Base-by-base conservation (phyloP, 1,140 invertebrate genomes). In the Zaprionus gabonicus region DNA sequence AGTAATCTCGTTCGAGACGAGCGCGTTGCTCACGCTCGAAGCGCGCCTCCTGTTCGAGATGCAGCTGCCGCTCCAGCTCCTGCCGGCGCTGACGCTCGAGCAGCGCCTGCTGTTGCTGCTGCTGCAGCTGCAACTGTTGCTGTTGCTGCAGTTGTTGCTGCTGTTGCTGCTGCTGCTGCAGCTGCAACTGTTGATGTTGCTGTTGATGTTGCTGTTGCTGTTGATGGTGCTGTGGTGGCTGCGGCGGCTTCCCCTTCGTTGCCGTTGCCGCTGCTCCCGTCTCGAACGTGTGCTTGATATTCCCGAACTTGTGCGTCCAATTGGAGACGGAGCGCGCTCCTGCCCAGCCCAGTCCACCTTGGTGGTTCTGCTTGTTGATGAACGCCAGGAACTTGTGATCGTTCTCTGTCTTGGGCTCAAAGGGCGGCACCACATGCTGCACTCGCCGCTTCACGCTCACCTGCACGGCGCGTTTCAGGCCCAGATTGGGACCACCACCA, bases 281-380 rank as follows among this genome's bases (percentile, higher is more conserved):
- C 76, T 98, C 97, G 88, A 98, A 98, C 4, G 96, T 94, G n/a
- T 96, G 96, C 92, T 97, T 97, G 12, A 98, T 96, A 75, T 96
- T 96, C 1, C 96, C 96, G 91, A 98, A 98, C 59, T 96, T 94
- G 80, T 94, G 96, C 71, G 95, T 96, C 96, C 96, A 97, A 74
- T 96, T 96, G 6, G 88, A 81, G 0, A 92, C 88, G 63, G 88
- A 91, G 6, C 82, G 82, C 6, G 81, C 69, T 66, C 84, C 93
- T 60, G 75, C 80, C 93, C 93, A 80, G 31, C 90, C 62, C 7
- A 87, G 57, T 17, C 91, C 62, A 60, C 92, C 82, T 72, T 94
- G 82, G 60, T 95, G 93, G 91, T 94, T 95, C 76, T 97, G 96
- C 82, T 96, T 96, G 66, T 95, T 96, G 77, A 98, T 96, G 70